Base-by-base conservation (phyloP, 2,888 invertebrate genomes). In the Heliconius ismenius region DNA sequence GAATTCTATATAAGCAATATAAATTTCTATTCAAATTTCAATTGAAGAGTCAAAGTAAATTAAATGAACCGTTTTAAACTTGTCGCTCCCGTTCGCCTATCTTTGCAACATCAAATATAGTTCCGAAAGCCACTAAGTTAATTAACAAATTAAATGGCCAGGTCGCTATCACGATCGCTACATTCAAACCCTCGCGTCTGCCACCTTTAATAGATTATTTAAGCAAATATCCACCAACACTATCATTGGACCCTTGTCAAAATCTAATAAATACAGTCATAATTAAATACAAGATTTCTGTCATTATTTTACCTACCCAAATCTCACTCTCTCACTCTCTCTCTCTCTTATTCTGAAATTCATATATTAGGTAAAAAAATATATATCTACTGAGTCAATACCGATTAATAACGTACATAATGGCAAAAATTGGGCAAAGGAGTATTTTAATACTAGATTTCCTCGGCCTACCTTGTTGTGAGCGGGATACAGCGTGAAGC, bases 71-170 rank as follows among this genome's bases (percentile, higher is more conserved):
- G 39, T 63, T 73, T 73, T 62, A 63, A 62, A 39, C 26, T 73
- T 43, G 36, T 39, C 36, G 39, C 26, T 39, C 26, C 43, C 49
- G 49, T 15, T 74, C 49, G 43, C 43, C 26, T 73, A 73, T 73
- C 62, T 73, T 73, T 62, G 73, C 49, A 3, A 74, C 32, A 60
- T 49, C 73, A 54, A 74, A 74, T 64, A 74, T 74, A 64, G 73
- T 64, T 63, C 43, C 63, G n/a, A 49, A 64, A 74, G 64, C 64
- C 64, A 64, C 49, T 64, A 74, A 73, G 13, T 74, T 64, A 74
- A 74, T 74, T 74, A 74, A 74, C 73, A 64, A 74, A 64, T 64
- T 74, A 43, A 64, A 73, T 62, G 73, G 73, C 49, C 64, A 64
- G 73, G 73, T 74, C 64, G 43, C 64, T 63, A 73, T 73, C 73